Evolutionary conservation across 1,140 invertebrate genomes (phyloP).

Genomic region (Aphelenchoides besseyi): DNA sequence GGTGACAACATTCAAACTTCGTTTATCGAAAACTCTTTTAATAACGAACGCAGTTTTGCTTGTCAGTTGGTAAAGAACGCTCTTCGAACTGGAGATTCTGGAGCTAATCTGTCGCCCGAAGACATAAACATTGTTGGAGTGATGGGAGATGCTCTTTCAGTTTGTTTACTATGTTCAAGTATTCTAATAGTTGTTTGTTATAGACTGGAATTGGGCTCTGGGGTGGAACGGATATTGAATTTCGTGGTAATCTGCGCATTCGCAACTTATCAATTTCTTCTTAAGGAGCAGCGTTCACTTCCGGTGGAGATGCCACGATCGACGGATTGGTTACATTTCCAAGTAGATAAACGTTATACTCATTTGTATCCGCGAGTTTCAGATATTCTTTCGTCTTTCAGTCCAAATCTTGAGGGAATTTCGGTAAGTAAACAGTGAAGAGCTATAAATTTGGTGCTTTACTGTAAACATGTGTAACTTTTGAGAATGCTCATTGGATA

Average conservation of each 20-base stretch:
- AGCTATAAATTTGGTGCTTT: too few relatives aligned
- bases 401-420: too few relatives aligned
- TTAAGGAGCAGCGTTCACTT: conserved; percentile 49
- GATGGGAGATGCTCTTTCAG: conserved; percentile 52
- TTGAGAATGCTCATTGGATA: too few relatives aligned
- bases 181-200: too few relatives aligned
- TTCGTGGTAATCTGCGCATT: conserved; percentile 26
- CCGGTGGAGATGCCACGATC: conserved; percentile 51
- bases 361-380: background rate
- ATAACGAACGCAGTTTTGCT: conserved; percentile 36
- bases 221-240: conserved; percentile 47
- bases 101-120: conserved; percentile 49
- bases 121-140: conserved; percentile 51
- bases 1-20: conserved; percentile 40
- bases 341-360: conserved; percentile 6
- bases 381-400: conserved; percentile 50
- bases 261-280: background rate
- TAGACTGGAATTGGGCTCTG: conserved; percentile 42
- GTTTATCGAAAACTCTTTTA: conserved; percentile 38
- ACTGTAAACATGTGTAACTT: too few relatives aligned
- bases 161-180: too few relatives aligned
- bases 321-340: conserved; percentile 49
- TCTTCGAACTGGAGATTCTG: conserved; percentile 35
- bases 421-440: too few relatives aligned
- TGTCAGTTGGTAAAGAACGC: conserved; percentile 46